Conservation (phyloP, 2,113 vertebrate species). For the Caretta caretta region DNA sequence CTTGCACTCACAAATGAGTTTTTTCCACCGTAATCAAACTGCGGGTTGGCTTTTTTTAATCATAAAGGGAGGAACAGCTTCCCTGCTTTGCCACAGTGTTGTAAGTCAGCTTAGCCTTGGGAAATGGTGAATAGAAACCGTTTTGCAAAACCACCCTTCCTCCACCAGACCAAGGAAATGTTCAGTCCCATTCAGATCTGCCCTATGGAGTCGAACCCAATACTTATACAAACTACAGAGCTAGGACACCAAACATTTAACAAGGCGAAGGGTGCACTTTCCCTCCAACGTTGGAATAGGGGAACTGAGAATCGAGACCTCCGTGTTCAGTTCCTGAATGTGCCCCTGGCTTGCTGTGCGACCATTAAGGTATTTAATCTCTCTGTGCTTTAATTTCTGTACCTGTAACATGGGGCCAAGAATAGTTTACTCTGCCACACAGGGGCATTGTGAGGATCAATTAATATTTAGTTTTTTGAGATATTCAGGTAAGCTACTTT, state of each 20-base stretch:
- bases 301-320: not conserved
- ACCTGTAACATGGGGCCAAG: too few species aligned
- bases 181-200: not conserved
- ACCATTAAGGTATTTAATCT: too few species aligned
- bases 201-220: not conserved
- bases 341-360: too few species aligned
- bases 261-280: not conserved
- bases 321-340: too few species aligned
- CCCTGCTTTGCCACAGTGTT: not conserved
- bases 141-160: not conserved
- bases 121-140: not conserved
- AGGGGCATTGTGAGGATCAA: too few species aligned
- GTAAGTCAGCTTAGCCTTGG: not conserved
- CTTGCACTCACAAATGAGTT: not conserved
- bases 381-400: too few species aligned
- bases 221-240: not conserved
- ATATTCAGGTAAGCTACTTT: too few species aligned
- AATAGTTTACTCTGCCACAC: too few species aligned
- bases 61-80: not conserved
- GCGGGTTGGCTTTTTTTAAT: not conserved
- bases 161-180: not conserved
- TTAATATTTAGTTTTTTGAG: too few species aligned
- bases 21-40: not conserved
- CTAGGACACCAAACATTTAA: not conserved
- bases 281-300: not conserved